Evolutionary conservation across 2,113 vertebrate species (phyloP).

Genomic region (Chascanopsetta lugubris): DNA sequence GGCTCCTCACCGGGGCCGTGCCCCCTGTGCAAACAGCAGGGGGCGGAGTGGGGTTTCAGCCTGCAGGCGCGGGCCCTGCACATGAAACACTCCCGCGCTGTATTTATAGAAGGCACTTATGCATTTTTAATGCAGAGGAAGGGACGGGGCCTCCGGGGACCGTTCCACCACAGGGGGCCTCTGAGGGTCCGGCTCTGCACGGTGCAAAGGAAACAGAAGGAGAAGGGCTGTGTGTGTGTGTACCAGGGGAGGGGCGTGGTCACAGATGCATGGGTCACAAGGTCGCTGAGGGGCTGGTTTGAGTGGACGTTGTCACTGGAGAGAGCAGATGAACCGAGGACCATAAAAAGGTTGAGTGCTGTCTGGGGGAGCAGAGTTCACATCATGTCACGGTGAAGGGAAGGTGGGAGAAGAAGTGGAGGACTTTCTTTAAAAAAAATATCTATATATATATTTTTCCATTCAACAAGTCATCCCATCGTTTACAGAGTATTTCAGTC

Average conservation of each 20-base stretch:
- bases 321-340: no score
- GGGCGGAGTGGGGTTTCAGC: conserved; percentile 42
- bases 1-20: conserved; percentile 3
- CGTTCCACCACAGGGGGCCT: conserved; percentile 40
- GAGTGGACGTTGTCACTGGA: no score
- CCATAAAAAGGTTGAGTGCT: no score
- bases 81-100: conserved; percentile 74
- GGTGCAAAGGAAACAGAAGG: conserved; percentile 1
- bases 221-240: conserved; percentile 1
- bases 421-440: no score
- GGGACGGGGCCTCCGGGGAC: conserved; percentile 56
- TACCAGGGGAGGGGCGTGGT: conserved; percentile 1
- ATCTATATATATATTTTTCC: no score
- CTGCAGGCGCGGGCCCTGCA: conserved; percentile 63
- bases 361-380: no score
- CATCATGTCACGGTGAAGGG: no score
- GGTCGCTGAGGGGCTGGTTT: neutral
- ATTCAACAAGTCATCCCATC: no score
- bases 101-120: conserved; percentile 80
- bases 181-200: conserved; percentile 32
- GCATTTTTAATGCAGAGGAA: conserved; percentile 79
- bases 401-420: no score
- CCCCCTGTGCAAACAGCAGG: conserved; percentile 37
- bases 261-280: neutral
- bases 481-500: no score